These are phyloP conservation scores for Chroicocephalus ridibundus DNA, from an alignment of 2,113 vertebrate species.

Conservation along the genomic window DNA sequence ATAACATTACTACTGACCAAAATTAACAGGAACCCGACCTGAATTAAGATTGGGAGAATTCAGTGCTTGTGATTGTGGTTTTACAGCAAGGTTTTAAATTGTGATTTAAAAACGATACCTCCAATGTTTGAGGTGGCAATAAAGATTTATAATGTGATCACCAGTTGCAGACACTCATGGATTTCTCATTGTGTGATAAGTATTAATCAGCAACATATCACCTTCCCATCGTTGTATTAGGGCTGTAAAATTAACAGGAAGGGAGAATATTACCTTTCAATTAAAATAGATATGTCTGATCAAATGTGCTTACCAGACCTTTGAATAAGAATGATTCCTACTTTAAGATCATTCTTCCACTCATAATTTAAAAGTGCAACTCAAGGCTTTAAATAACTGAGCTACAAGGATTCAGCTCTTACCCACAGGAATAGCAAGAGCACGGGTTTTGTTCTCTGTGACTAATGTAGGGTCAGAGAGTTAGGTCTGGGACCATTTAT, in stretches of 20 bases:
- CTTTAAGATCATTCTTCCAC: background rate
- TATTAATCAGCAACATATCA: background rate
- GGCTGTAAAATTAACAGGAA: background rate
- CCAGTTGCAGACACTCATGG: background rate
- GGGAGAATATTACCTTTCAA: background rate
- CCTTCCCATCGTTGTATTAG: accelerated
- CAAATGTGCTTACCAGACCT: background rate
- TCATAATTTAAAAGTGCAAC: background rate
- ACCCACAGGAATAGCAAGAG: background rate
- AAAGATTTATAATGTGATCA: background rate
- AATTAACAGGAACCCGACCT: background rate
- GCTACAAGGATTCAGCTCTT: background rate
- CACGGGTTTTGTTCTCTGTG: background rate
- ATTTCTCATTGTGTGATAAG: background rate
- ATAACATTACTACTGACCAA: background rate
- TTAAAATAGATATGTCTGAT: background rate
- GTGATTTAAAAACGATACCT: background rate
- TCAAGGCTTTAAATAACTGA: background rate
- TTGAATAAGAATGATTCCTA: background rate
- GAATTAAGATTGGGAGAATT: background rate
- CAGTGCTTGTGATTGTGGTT: background rate
- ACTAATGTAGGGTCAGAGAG: background rate
- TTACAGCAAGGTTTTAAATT: background rate
- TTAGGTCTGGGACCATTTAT: background rate
- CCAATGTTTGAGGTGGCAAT: background rate